Conservation (phyloP, 2,797 vertebrate genomes). For the Siniperca scherzeri region DNA sequence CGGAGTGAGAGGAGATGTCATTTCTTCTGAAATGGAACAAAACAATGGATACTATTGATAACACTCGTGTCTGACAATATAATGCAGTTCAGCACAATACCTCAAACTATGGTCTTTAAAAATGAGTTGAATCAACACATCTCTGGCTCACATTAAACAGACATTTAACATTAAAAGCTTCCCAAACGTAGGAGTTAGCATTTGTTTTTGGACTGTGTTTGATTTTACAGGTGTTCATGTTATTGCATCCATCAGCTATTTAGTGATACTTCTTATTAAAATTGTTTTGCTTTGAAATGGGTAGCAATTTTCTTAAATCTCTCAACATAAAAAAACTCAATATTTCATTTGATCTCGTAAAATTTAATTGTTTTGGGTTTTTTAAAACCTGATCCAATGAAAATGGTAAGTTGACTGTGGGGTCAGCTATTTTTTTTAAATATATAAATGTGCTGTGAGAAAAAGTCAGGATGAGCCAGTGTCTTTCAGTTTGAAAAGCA, state of each 20-base stretch:
- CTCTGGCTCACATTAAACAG: not conserved
- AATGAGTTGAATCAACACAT: not conserved
- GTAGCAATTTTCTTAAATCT: not conserved
- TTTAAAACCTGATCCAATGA: not conserved
- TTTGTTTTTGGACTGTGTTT: not conserved
- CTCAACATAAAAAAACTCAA: not conserved
- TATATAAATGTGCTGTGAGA: not conserved
- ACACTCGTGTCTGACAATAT: not conserved
- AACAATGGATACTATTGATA: not conserved
- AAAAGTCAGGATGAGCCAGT: not conserved
- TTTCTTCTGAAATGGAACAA: constrained; percentile 33
- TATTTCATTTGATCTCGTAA: not conserved
- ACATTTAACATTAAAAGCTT: not conserved
- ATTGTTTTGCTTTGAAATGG: not conserved
- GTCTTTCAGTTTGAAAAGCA: not conserved
- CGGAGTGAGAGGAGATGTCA: not conserved
- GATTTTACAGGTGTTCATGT: not conserved
- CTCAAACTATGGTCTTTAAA: not conserved
- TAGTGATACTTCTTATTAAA: not conserved
- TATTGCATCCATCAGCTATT: not conserved
- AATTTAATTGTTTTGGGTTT: not conserved
- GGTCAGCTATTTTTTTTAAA: no score
- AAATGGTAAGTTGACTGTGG: not conserved
- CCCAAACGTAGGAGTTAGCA: not conserved
- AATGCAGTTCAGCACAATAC: no score